A percentile compares a stretch with the other conserved stretches of the same genome.
These are phyloP conservation scores for Oreochromis aureus DNA, from an alignment of 2,113 vertebrate species.

Conservation along the genomic window DNA sequence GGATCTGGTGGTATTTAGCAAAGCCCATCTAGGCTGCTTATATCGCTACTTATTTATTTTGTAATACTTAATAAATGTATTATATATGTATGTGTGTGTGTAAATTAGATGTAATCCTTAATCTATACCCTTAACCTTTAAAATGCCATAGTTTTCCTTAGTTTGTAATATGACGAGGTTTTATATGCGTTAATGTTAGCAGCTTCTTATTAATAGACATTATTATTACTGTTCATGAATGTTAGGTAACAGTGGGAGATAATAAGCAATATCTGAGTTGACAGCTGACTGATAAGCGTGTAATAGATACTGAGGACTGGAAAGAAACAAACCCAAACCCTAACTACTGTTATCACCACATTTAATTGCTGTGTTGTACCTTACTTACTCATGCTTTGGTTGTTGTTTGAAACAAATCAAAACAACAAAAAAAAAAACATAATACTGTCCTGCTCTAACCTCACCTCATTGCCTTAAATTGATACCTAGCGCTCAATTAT, in stretches of 20 bases:
- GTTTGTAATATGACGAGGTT: not conserved
- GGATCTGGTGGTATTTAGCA: not conserved
- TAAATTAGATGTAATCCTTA: not conserved
- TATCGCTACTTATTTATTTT: not conserved
- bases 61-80: not conserved
- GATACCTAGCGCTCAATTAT: conserved; percentile 63
- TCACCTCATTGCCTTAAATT: not conserved
- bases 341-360: conserved; percentile 14
- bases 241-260: not conserved
- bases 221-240: not conserved
- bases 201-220: not conserved
- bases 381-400: not conserved
- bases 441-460: not conserved
- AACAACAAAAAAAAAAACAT: not conserved
- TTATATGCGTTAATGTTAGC: not conserved
- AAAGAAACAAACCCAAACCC: not conserved
- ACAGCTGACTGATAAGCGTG: not conserved
- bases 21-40: not conserved
- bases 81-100: not conserved
- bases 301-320: not conserved
- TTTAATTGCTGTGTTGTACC: not conserved
- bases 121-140: not conserved
- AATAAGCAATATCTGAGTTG: not conserved
- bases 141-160: not conserved
- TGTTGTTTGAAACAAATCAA: not conserved